These are phyloP conservation scores for Phrynosoma blainvillii DNA, from an alignment of 2,113 vertebrate genomes.

Conservation along the genomic window DNA sequence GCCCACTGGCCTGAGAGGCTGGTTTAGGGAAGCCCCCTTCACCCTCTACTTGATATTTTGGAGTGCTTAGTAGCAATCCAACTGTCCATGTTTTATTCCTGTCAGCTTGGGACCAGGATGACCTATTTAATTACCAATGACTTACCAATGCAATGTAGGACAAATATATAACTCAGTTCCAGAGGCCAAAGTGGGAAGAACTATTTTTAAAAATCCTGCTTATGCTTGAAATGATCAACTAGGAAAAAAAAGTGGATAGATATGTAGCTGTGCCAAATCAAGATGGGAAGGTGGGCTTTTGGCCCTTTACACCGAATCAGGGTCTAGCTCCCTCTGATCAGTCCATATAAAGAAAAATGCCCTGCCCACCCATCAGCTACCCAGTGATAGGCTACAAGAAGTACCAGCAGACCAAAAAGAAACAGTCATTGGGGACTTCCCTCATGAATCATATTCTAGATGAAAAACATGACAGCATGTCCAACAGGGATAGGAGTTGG, in stretches of 20 bases:
- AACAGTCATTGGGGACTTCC: background rate
- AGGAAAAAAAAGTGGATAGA: background rate
- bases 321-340: background rate
- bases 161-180: background rate
- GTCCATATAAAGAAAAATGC: background rate
- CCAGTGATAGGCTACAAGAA: background rate
- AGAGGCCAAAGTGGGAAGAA: background rate
- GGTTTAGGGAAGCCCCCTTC: background rate
- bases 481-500: background rate
- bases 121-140: background rate
- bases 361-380: background rate
- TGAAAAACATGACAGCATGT: background rate
- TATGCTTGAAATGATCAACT: background rate
- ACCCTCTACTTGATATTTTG: background rate
- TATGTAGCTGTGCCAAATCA: background rate
- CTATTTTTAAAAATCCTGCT: background rate
- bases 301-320: background rate
- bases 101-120: too few relatives aligned
- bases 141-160: background rate
- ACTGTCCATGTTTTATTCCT: background rate
- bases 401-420: background rate
- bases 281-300: background rate
- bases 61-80: background rate
- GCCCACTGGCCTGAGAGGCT: background rate
- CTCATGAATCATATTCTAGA: background rate